These are phyloP conservation scores for Pseudopodoces humilis DNA, from an alignment of 2,113 vertebrate species.

Conservation along the genomic window DNA sequence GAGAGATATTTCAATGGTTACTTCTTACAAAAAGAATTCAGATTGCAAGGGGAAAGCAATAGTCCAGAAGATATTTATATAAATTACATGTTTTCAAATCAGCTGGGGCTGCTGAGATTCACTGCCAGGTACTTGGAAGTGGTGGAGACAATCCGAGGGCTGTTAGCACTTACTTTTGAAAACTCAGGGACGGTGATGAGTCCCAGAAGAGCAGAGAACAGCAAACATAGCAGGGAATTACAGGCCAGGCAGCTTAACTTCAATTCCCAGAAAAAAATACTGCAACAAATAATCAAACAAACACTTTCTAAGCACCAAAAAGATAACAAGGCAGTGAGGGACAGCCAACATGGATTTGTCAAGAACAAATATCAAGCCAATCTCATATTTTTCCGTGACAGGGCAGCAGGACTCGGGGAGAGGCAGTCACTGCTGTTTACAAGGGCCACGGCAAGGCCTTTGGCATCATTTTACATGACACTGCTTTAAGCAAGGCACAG, in stretches of 20 bases:
- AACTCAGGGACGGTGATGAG: not conserved
- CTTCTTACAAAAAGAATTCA: not conserved
- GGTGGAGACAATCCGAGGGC: not conserved
- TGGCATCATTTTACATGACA: not conserved
- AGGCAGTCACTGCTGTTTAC: accelerated
- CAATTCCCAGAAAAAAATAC: constrained; percentile 30
- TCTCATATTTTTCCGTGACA: not conserved
- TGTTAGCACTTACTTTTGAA: not conserved
- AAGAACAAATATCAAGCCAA: not conserved
- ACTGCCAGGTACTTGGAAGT: constrained; percentile 3
- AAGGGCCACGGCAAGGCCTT: not conserved
- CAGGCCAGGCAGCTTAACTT: constrained; percentile 21
- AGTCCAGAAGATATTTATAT: not conserved
- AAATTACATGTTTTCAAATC: constrained; percentile 21
- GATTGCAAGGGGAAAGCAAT: not conserved
- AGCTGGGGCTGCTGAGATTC: not conserved
- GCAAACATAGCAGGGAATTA: constrained; percentile 25
- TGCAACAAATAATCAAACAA: constrained; percentile 2
- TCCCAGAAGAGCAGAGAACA: not conserved
- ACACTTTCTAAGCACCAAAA: not conserved
- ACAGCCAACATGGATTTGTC: not conserved
- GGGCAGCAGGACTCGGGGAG: not conserved
- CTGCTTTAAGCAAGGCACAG: not conserved
- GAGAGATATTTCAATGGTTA: not conserved
- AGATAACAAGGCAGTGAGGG: not conserved